Percentiles rank a stretch among this genome's conserved stretches.
phyloP scores from a whole-genome alignment of 1,140 invertebrate species.

The Ptiloglossa arizonensis region DNA sequence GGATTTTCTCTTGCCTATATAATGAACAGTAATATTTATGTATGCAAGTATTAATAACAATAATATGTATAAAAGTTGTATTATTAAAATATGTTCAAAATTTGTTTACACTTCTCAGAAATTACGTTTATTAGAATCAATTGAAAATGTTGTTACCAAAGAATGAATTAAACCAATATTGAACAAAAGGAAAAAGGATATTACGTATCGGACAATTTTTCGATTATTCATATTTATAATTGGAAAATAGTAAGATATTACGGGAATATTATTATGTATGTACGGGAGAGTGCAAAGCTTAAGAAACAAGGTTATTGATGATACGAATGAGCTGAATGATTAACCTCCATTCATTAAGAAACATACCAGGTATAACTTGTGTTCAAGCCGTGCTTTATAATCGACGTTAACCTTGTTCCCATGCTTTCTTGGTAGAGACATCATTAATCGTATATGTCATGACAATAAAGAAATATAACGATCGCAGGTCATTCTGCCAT shows the following conservation, averaged over 20 bases:
- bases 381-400: slow-evolving; percentile 86
- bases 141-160: neutral
- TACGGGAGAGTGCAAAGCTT: slow-evolving; percentile 1
- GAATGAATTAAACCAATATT: neutral
- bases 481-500: slow-evolving; percentile 38
- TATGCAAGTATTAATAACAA: neutral
- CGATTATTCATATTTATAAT: neutral
- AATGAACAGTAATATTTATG: neutral
- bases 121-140: neutral
- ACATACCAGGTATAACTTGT: slow-evolving; percentile 87
- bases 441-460: slow-evolving; percentile 74
- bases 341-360: slow-evolving; percentile 46
- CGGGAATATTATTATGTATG: neutral
- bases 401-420: slow-evolving; percentile 81
- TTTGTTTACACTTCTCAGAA: neutral
- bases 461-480: slow-evolving; percentile 60
- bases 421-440: slow-evolving; percentile 76
- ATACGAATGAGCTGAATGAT: neutral
- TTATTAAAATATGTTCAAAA: neutral
- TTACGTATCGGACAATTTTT: neutral
- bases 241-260: neutral
- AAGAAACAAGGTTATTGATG: slow-evolving; percentile 4
- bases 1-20: slow-evolving; percentile 87
- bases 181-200: neutral
- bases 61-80: neutral